Percentiles rank a stretch among this genome's conserved stretches.
These are phyloP conservation scores for Burhinus bistriatus DNA, from an alignment of 2,113 vertebrate genomes.

Conservation along the genomic window DNA sequence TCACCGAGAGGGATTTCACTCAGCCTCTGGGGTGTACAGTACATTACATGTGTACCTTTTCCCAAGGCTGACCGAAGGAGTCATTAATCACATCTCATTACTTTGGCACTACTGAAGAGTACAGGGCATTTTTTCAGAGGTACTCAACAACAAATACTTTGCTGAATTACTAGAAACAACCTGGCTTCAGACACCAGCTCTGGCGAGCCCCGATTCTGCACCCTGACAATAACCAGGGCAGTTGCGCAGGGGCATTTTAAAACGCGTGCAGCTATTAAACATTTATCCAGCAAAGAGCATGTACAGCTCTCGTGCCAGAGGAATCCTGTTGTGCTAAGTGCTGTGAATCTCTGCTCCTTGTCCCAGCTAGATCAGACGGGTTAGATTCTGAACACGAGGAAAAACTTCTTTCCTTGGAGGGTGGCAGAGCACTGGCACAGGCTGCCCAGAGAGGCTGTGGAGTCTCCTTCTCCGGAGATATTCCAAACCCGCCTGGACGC, in stretches of 20 bases:
- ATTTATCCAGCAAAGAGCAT: neutral
- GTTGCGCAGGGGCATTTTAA: neutral
- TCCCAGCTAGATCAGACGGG: fast-evolving
- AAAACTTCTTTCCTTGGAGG: neutral
- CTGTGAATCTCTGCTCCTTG: neutral
- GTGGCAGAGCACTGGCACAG: neutral
- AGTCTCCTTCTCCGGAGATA: neutral
- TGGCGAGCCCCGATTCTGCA: neutral
- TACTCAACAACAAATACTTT: neutral
- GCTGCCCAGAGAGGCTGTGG: neutral
- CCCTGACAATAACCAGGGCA: neutral
- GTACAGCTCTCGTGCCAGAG: fast-evolving
- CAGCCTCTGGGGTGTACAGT: fast-evolving
- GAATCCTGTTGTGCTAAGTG: neutral
- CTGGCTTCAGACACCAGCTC: neutral
- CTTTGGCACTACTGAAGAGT: neutral
- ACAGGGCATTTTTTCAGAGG: neutral
- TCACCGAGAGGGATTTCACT: neutral
- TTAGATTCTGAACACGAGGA: neutral
- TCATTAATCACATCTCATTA: neutral
- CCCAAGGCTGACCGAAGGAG: fast-evolving
- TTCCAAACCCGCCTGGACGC: neutral
- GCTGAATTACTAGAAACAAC: neutral
- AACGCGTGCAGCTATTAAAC: neutral
- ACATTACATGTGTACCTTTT: fast-evolving